Evolutionary conservation across 2,888 invertebrate genomes (phyloP).

Genomic region (Drosophila aldrichi): DNA sequence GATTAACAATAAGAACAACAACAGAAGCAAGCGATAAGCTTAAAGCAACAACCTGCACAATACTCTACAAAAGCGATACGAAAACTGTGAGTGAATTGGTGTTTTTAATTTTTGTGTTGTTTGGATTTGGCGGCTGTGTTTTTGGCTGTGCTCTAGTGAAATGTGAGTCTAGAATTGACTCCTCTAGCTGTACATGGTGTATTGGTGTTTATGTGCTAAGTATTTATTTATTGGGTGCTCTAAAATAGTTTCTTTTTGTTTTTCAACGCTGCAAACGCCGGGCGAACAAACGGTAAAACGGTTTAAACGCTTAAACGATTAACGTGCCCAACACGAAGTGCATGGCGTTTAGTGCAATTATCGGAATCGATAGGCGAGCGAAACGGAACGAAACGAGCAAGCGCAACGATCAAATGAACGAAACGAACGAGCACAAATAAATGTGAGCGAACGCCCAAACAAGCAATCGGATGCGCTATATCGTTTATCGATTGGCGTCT

Average conservation of each 20-base stretch:
- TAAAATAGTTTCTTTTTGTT: slow-evolving; percentile 1
- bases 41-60: slow-evolving; percentile 48
- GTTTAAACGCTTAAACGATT: slow-evolving; percentile 36
- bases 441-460: slow-evolving; percentile 28
- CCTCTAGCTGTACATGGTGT: slow-evolving; percentile 28
- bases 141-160: slow-evolving; percentile 47
- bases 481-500: slow-evolving; percentile 21
- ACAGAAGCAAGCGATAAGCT: slow-evolving; percentile 42
- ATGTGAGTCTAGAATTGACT: slow-evolving; percentile 20
- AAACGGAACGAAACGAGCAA: slow-evolving; percentile 35
- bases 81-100: slow-evolving; percentile 36
- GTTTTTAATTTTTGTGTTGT: slow-evolving; percentile 7
- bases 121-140: slow-evolving; percentile 29
- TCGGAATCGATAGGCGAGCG: slow-evolving; percentile 56
- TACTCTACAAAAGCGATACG: slow-evolving; percentile 50
- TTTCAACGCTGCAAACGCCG: slow-evolving; percentile 41
- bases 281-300: slow-evolving; percentile 27
- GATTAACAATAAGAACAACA: slow-evolving; percentile 35
- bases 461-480: slow-evolving; percentile 12
- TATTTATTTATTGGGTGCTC: slow-evolving; percentile 21
- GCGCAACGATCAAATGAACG: slow-evolving; percentile 23
- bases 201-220: slow-evolving; percentile 27
- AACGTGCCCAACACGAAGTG: slow-evolving; percentile 56
- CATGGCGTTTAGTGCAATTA: slow-evolving; percentile 60
- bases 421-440: slow-evolving; percentile 19